A percentile compares a stretch with the other conserved stretches of the same genome.
phyloP scores from a whole-genome alignment of 2,113 vertebrate species.

The Ceratotherium simum region DNA sequence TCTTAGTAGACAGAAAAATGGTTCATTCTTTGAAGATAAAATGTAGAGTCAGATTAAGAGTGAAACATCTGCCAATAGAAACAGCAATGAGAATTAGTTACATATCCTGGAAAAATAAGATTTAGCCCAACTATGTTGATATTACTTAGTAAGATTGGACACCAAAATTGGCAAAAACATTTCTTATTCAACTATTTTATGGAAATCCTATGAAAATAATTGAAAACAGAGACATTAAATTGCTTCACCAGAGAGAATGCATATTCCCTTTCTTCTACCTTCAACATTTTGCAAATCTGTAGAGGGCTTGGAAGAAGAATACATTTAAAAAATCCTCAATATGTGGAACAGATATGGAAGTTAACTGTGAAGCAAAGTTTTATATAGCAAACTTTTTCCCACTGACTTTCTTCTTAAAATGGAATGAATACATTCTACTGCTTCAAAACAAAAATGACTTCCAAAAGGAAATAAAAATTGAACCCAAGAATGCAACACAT shows the following conservation, averaged over 20 bases:
- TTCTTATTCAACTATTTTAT: conserved; percentile 61
- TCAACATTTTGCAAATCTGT: conserved; percentile 53
- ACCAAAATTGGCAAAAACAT: conserved; percentile 54
- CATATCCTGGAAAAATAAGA: conserved; percentile 61
- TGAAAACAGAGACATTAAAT: conserved; percentile 51
- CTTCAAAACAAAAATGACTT: conserved; percentile 65
- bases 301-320: conserved; percentile 49
- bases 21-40: conserved; percentile 70
- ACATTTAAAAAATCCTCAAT: neutral
- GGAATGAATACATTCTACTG: conserved; percentile 9
- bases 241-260: conserved; percentile 21
- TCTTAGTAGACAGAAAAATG: conserved; percentile 57
- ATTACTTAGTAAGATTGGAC: conserved; percentile 52
- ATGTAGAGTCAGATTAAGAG: conserved; percentile 50
- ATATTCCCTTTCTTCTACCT: conserved; percentile 1
- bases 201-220: conserved; percentile 64
- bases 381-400: neutral
- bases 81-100: conserved; percentile 58
- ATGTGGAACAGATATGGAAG: conserved; percentile 5
- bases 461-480: conserved; percentile 57
- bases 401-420: conserved; percentile 54
- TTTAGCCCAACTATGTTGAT: conserved; percentile 48
- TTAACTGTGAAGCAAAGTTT: conserved; percentile 52
- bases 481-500: conserved; percentile 15
- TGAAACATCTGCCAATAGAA: conserved; percentile 66